Conservation (phyloP, 2,888 invertebrate species). For the Peribatodes rhomboidaria region DNA sequence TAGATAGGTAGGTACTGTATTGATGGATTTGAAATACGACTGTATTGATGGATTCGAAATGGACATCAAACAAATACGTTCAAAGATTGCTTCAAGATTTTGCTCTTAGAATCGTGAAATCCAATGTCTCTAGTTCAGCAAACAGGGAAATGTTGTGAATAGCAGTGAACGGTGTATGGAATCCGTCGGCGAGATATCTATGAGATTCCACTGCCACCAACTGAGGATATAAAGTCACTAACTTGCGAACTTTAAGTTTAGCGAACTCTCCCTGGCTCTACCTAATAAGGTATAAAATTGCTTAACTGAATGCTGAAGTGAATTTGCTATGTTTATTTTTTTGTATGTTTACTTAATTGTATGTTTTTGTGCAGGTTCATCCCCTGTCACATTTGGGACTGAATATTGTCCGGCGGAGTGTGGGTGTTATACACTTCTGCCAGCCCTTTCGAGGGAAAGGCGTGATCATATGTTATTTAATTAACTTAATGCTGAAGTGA, state of each 20-base stretch:
- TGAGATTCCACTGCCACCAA: slow-evolving; percentile 68
- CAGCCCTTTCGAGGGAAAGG: too few relatives aligned
- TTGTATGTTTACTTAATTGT: too few relatives aligned
- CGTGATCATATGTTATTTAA: too few relatives aligned
- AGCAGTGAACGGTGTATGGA: slow-evolving; percentile 69
- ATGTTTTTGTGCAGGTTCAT: too few relatives aligned
- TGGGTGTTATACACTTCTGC: too few relatives aligned
- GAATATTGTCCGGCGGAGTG: too few relatives aligned
- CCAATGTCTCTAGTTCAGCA: slow-evolving; percentile 50
- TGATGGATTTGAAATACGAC: too few relatives aligned
- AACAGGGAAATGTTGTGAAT: slow-evolving; percentile 69
- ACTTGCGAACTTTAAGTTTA: slow-evolving; percentile 47
- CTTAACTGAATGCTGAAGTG: neutral
- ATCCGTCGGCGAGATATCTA: slow-evolving; percentile 72
- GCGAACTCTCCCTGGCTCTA: slow-evolving; percentile 16
- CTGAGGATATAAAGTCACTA: slow-evolving; percentile 57
- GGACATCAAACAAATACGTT: slow-evolving; percentile 7
- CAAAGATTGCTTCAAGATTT: slow-evolving; percentile 5
- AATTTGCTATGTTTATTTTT: neutral
- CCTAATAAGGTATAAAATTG: too few relatives aligned
- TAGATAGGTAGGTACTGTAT: too few relatives aligned
- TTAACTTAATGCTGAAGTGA: too few relatives aligned
- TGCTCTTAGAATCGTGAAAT: slow-evolving; percentile 34
- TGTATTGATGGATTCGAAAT: neutral
- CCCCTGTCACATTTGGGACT: too few relatives aligned